Base-by-base conservation (phyloP, 2,888 invertebrate species). In the Patella ulyssiponensis region DNA sequence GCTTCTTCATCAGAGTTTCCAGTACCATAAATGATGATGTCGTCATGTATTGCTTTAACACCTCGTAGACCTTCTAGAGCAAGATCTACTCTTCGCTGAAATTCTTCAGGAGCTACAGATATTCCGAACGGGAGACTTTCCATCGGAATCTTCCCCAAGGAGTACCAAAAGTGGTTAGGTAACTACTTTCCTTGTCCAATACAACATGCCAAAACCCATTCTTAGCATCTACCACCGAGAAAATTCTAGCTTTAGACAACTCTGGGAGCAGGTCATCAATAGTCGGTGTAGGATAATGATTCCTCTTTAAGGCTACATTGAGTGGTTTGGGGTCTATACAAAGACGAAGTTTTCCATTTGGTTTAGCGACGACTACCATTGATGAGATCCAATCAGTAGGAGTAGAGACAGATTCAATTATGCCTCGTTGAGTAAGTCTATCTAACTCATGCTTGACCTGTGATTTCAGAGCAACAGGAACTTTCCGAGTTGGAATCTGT, bases 111-210 rank as follows among this genome's bases (percentile, higher is more conserved):
- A 5, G 76, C 72, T 2, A 74, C 77, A 9, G 75, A 77, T 3
- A 78, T 73, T 1, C 83, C 82, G 69, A 83, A 85, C n/a, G 84
- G 78, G 44, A 80, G 12, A 12, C 73, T 9, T 44, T 71, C 53
- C 75, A 79, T 2, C 73, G 52, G 51, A 74, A 82, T 7, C 73
- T 4, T 9, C 79, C 75, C 27, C 53, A 80, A 1, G 56, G 75
- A n/a, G 77, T 79, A 11, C 58, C 1, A 73, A 80, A 77, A 58
- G 78, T 80, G 1, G 74, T 78, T 12, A 80, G 74, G 1, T 14
- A n/a, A 20, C 80, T 78, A 12, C 52, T 64, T 23, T 72, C 69
- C n/a, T 78, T 70, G 71, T 81, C 80, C 20, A 81, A 23, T 15
- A 51, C 27, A 9, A 73, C 51, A 15, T 81, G 79, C 77, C 74